phyloP scores from a whole-genome alignment of 2,888 invertebrate species.

The Drosophila mulleri region DNA sequence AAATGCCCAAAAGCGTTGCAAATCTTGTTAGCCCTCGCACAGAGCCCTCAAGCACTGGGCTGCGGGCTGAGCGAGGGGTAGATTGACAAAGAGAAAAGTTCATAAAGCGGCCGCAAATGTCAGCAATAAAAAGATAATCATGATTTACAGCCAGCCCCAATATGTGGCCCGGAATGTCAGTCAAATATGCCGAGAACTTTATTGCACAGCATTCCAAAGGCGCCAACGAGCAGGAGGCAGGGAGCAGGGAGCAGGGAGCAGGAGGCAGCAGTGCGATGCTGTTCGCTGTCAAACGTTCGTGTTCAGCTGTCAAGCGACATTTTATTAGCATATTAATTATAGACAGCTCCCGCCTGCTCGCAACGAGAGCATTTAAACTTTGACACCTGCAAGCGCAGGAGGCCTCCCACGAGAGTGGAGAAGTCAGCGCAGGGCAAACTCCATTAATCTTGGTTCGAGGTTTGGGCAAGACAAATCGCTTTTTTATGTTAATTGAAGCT shows the following conservation, averaged over 20 bases:
- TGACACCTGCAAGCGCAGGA: slow-evolving; percentile 49
- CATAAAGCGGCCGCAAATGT: slow-evolving; percentile 63
- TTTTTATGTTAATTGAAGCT: slow-evolving; percentile 83
- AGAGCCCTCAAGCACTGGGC: slow-evolving; percentile 11
- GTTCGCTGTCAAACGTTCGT: slow-evolving; percentile 53
- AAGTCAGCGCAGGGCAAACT: slow-evolving; percentile 7
- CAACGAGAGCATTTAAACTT: slow-evolving; percentile 43
- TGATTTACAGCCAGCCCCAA: slow-evolving; percentile 68
- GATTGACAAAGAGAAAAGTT: slow-evolving; percentile 30
- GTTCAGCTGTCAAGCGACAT: slow-evolving; percentile 59
- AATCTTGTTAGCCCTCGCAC: slow-evolving; percentile 64
- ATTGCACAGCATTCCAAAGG: slow-evolving; percentile 52
- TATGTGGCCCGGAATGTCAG: slow-evolving; percentile 61
- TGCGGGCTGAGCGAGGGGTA: neutral
- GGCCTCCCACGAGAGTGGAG: neutral
- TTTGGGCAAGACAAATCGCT: slow-evolving; percentile 76
- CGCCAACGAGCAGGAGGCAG: neutral
- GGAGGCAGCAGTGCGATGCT: neutral
- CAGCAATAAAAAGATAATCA: slow-evolving; percentile 66
- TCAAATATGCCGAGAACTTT: slow-evolving; percentile 54
- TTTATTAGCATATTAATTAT: slow-evolving; percentile 69
- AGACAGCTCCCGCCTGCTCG: too few relatives aligned
- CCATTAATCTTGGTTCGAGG: slow-evolving; percentile 67
- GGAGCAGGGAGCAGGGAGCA: neutral
- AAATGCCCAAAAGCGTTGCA: slow-evolving; percentile 60